Evolutionary conservation across 2,797 vertebrate genomes (phyloP).

Genomic region (Myripristis jacobus): DNA sequence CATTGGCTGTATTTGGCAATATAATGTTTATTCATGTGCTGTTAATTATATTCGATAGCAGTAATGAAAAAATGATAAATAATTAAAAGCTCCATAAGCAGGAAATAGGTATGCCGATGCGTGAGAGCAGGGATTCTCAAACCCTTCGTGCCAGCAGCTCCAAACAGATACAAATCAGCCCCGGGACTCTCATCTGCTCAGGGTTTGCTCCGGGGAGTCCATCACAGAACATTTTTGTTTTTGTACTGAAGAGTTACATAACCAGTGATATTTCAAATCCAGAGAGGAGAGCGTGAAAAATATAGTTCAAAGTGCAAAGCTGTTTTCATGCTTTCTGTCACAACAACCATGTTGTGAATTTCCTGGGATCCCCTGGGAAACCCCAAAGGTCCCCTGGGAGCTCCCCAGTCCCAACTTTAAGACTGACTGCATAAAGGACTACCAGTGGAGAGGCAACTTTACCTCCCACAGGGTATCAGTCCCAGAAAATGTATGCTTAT

Average conservation of each 20-base stretch:
- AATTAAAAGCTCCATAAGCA: too few species aligned
- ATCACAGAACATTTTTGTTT: neutral
- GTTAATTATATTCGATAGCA: neutral
- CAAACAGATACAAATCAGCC: neutral
- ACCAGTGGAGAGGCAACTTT: neutral
- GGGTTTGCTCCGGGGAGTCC: neutral
- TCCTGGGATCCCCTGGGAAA: neutral
- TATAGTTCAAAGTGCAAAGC: neutral
- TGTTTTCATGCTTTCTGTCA: neutral
- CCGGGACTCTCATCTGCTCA: neutral
- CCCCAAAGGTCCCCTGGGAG: neutral
- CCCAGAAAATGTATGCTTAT: constrained; percentile 15
- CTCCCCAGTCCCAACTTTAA: constrained; percentile 7
- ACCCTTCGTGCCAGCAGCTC: neutral
- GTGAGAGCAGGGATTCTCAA: too few species aligned
- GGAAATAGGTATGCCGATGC: too few species aligned
- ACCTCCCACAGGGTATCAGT: neutral
- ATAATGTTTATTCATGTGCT: neutral
- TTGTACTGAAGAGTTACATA: neutral
- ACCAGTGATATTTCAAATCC: constrained; percentile 5
- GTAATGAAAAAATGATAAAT: neutral
- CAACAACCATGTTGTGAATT: neutral
- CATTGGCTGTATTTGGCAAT: too few species aligned
- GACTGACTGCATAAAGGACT: neutral
- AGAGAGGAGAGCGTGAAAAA: neutral